Percentiles rank a stretch among this genome's conserved stretches.
These are phyloP conservation scores for Diorhabda carinulata DNA, from an alignment of 1,140 invertebrate species.

Conservation along the genomic window DNA sequence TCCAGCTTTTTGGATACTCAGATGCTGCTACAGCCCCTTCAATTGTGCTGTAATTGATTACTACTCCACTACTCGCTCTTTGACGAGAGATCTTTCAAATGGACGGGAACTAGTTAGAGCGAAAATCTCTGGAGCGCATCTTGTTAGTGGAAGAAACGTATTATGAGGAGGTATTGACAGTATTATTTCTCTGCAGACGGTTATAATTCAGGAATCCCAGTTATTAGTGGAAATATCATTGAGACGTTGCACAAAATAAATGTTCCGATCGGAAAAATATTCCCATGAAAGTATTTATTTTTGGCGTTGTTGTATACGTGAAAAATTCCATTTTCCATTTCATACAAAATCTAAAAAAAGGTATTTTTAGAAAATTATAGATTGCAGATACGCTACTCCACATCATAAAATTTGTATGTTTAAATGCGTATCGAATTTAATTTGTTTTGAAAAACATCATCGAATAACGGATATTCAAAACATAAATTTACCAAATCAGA, in stretches of 20 bases:
- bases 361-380: too few relatives aligned
- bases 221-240: conserved; percentile 3
- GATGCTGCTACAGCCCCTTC: neutral
- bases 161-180: neutral
- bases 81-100: neutral
- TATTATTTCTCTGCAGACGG: neutral
- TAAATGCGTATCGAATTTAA: too few relatives aligned
- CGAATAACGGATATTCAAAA: too few relatives aligned
- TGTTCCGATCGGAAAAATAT: too few relatives aligned
- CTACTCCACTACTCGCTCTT: neutral
- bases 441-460: too few relatives aligned
- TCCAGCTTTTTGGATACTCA: conserved; percentile 16
- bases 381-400: too few relatives aligned
- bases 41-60: conserved; percentile 9
- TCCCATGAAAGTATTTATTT: too few relatives aligned
- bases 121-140: neutral
- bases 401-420: too few relatives aligned
- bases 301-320: too few relatives aligned
- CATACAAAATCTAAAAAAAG: too few relatives aligned
- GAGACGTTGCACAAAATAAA: neutral
- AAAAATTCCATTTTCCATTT: too few relatives aligned
- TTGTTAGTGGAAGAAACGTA: neutral
- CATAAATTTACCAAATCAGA: too few relatives aligned
- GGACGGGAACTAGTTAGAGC: neutral
- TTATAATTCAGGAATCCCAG: neutral